Conservation (phyloP, 1,140 invertebrate genomes). For the Vanessa atalanta region DNA sequence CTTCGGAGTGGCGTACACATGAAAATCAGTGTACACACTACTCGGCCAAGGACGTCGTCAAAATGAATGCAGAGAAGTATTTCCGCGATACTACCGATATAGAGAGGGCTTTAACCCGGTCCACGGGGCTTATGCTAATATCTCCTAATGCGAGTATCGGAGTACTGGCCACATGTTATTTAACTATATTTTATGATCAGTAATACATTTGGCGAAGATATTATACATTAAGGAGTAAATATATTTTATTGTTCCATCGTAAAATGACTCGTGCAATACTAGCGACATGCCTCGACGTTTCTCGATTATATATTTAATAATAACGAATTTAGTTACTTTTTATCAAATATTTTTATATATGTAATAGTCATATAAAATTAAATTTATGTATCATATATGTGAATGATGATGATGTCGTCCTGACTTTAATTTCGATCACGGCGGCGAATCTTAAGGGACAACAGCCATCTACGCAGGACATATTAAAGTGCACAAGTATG, state of each 20-base stretch:
- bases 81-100: not conserved
- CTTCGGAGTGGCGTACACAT: not conserved
- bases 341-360: no score
- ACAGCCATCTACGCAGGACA: no score
- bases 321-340: no score
- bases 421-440: no score
- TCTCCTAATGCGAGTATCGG: constrained; percentile 1
- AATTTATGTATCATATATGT: no score
- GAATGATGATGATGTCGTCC: no score
- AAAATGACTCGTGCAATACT: not conserved
- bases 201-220: not conserved
- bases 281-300: not conserved
- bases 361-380: no score
- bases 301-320: not conserved
- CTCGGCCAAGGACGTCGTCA: no score
- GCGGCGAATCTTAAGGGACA: no score
- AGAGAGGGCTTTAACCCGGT: constrained; percentile 8
- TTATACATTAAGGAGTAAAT: constrained; percentile 14
- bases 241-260: constrained; percentile 9
- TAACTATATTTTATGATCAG: constrained; percentile 5
- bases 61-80: not conserved
- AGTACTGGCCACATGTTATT: constrained; percentile 26
- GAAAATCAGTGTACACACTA: no score
- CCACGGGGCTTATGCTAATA: constrained; percentile 31
- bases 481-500: no score